Conservation (phyloP, 2,113 vertebrate species). For the Genyomyrus donnyi region DNA sequence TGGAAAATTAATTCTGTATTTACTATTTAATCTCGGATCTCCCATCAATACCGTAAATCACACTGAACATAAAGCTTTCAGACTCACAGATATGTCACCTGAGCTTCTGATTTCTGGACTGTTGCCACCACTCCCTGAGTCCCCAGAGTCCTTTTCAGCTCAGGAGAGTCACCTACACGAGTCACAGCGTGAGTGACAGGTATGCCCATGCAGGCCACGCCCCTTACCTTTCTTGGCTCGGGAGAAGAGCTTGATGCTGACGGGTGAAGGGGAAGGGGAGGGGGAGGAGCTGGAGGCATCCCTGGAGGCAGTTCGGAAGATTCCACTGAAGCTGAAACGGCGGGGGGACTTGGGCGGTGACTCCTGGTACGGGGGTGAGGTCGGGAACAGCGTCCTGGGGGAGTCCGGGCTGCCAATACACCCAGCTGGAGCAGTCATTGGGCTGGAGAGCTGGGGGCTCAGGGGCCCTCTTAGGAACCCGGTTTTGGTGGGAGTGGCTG, state of each 20-base stretch:
- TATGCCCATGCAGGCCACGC: neutral
- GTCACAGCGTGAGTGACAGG: neutral
- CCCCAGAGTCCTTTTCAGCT: neutral
- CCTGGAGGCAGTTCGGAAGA: conserved; percentile 86
- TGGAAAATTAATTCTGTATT: neutral
- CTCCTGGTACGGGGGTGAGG: conserved; percentile 66
- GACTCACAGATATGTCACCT: neutral
- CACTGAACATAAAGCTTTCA: neutral
- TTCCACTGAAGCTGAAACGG: conserved; percentile 89
- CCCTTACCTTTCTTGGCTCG: conserved; percentile 89
- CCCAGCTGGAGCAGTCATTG: conserved; percentile 71
- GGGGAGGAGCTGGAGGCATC: conserved; percentile 52
- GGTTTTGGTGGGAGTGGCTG: conserved; percentile 70
- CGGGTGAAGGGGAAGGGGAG: conserved; percentile 73
- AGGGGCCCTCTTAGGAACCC: conserved; percentile 63
- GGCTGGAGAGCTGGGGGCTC: conserved; percentile 70
- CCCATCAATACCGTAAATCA: neutral
- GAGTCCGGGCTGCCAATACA: conserved; percentile 69
- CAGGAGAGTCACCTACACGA: neutral
- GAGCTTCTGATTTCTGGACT: neutral
- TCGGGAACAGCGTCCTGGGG: conserved; percentile 81
- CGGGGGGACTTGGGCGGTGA: conserved; percentile 87
- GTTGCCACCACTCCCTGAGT: neutral
- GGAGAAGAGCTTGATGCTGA: conserved; percentile 89
- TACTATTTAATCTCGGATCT: neutral